phyloP scores from a whole-genome alignment of 2,888 invertebrate genomes.

The Limnephilus rhombicus region DNA sequence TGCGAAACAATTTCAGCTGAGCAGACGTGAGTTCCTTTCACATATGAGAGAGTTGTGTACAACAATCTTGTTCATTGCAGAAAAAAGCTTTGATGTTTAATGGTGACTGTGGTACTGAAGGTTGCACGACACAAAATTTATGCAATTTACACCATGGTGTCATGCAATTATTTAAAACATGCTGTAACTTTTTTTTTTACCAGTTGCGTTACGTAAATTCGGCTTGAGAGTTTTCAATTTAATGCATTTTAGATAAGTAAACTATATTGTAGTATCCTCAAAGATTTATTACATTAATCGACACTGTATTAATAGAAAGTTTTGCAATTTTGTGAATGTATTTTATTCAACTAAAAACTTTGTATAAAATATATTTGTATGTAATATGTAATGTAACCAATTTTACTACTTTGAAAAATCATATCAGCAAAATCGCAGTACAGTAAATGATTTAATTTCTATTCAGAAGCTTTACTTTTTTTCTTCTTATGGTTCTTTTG shows the following conservation, averaged over 20 bases:
- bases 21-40: too few species aligned
- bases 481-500: not conserved
- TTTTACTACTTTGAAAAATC: not conserved
- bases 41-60: too few species aligned
- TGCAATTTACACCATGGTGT: too few species aligned
- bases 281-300: not conserved
- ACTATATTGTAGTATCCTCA: not conserved
- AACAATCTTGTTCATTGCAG: too few species aligned
- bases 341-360: not conserved
- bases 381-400: not conserved
- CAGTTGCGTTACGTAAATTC: too few species aligned
- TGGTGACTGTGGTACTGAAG: too few species aligned
- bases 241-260: not conserved
- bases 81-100: too few species aligned
- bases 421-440: not conserved
- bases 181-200: too few species aligned
- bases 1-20: too few species aligned
- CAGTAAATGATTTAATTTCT: not conserved
- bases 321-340: not conserved
- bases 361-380: not conserved
- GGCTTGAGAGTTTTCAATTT: not conserved
- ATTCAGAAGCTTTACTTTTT: not conserved
- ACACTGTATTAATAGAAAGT: not conserved
- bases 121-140: too few species aligned
- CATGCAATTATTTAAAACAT: too few species aligned